phyloP scores from a whole-genome alignment of 2,888 invertebrate genomes.

The Drosophila trichaetosa region DNA sequence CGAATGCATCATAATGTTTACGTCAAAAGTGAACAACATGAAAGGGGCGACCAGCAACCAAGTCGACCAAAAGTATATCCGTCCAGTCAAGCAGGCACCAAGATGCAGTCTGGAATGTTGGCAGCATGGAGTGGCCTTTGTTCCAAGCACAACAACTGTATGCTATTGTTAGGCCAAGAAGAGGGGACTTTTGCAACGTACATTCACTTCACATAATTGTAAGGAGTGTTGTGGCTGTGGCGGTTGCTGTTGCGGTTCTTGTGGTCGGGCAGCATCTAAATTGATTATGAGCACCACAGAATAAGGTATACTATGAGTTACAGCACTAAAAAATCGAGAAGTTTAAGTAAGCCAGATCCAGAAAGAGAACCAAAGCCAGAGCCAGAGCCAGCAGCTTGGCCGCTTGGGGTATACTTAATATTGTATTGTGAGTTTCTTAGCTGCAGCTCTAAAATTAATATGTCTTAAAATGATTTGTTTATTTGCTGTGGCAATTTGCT shows the following conservation, averaged over 20 bases:
- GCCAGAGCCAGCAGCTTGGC: slow-evolving; percentile 14
- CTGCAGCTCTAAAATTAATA: slow-evolving; percentile 37
- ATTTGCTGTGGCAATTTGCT: slow-evolving; percentile 29
- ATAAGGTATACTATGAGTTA: slow-evolving; percentile 37
- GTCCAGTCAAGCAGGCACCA: slow-evolving; percentile 19
- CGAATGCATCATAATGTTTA: slow-evolving; percentile 80
- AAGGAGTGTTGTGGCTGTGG: slow-evolving; percentile 30
- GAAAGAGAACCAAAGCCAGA: background rate
- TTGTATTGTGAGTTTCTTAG: slow-evolving; percentile 23
- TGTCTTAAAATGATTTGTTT: slow-evolving; percentile 34
- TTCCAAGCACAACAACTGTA: slow-evolving; percentile 50
- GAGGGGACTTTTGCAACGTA: slow-evolving; percentile 44
- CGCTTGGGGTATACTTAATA: slow-evolving; percentile 40
- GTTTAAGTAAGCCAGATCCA: slow-evolving; percentile 14
- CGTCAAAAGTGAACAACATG: slow-evolving; percentile 75
- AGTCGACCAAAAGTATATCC: slow-evolving; percentile 23
- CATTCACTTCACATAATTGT: slow-evolving; percentile 63
- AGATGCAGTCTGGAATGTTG: slow-evolving; percentile 28
- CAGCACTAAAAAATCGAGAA: background rate
- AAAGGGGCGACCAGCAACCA: slow-evolving; percentile 43
- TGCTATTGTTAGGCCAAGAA: slow-evolving; percentile 28
- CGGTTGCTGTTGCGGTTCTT: slow-evolving; percentile 28
- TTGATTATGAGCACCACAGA: slow-evolving; percentile 63
- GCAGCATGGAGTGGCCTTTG: slow-evolving; percentile 48
- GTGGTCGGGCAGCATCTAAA: slow-evolving; percentile 55